Base-by-base conservation (phyloP, 1,140 invertebrate genomes). In the Nixonia krombeini region DNA sequence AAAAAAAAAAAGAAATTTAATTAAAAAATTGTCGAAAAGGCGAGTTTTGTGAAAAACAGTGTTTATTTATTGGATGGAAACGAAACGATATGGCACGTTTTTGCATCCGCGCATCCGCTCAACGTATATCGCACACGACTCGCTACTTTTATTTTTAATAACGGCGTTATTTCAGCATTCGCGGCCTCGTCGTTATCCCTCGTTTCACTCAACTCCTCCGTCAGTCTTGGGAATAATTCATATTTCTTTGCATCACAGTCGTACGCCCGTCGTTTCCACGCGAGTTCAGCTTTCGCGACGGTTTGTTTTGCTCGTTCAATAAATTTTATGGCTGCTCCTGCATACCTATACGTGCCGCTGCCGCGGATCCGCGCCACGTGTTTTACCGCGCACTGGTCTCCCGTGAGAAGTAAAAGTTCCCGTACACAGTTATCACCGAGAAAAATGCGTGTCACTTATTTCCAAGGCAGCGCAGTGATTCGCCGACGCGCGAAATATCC, bases 191-290 rank as follows among this genome's bases (percentile, higher is more conserved):
- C 15, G 17, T 40, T 18, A 18, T 10, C 16, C 4, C 16, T 40
- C 6, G 18, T 40, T 40, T 40, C 37, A 37, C 15, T 37, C 29
- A 21, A 21, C 2, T 31, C 29, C 29, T 9, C 2, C 29, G 8
- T 12, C 12, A 12, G 33, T 37, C 33, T 37, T 37, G 33, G 33
- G 33, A 37, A 40, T 40, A 40, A 40, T 40, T 40, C 37, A 40
- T 18, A 21, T 40, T 40, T 17, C 37, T 40, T 40, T 40, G 17
- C 37, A 40, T 21, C 12, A 12, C 33, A 13, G 12, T 12, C 33
- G 13, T 37, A 37, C 7, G 33, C 33, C 4, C 1, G 33, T 37
- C 33, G 33, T 16, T 37, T 37, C 15, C 33, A 12, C 15, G 4
- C 12, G 15, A 37, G 33, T 40, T 40, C 16, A 40, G 37, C 37